Percentiles rank a stretch among this genome's conserved stretches.
These are phyloP conservation scores for Synergus umbraculus DNA, from an alignment of 2,888 invertebrate species.

Conservation along the genomic window DNA sequence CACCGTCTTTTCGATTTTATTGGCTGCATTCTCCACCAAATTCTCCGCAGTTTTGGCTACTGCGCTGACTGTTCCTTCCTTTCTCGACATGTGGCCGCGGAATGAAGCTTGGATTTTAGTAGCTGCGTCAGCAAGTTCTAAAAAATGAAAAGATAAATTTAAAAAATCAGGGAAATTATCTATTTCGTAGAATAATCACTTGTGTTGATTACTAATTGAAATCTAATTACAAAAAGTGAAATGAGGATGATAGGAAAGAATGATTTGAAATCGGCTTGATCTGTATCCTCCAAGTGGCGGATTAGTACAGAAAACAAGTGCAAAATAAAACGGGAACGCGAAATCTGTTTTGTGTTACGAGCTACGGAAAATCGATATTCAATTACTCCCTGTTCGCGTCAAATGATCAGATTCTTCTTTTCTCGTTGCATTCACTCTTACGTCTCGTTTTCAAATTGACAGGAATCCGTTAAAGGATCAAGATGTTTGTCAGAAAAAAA, in stretches of 20 bases:
- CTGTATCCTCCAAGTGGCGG: background rate
- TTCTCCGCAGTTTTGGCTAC: conserved; percentile 70
- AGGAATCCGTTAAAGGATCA: background rate
- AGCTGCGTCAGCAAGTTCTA: conserved; percentile 90
- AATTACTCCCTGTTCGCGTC: conserved; percentile 21
- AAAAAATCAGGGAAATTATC: too few relatives aligned
- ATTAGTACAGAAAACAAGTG: background rate
- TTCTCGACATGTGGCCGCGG: conserved; percentile 92
- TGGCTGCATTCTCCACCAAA: conserved; percentile 67
- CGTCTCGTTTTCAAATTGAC: background rate
- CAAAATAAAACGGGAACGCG: background rate
- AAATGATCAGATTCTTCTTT: conserved; percentile 23
- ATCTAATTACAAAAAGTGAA: background rate
- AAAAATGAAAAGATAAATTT: conserved; percentile 35
- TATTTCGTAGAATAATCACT: too few relatives aligned
- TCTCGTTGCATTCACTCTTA: background rate
- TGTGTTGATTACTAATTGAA: background rate
- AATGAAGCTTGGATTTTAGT: conserved; percentile 95
- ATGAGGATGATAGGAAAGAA: background rate
- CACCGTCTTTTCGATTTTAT: conserved; percentile 74
- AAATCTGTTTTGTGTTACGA: conserved; percentile 16
- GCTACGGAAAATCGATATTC: conserved; percentile 21
- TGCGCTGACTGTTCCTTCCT: conserved; percentile 78
- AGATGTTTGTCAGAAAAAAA: background rate
- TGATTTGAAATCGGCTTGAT: background rate